Percentiles rank a stretch among this genome's conserved stretches.
phyloP scores from a whole-genome alignment of 2,113 vertebrate genomes.

The Rhodinocichla rosea region DNA sequence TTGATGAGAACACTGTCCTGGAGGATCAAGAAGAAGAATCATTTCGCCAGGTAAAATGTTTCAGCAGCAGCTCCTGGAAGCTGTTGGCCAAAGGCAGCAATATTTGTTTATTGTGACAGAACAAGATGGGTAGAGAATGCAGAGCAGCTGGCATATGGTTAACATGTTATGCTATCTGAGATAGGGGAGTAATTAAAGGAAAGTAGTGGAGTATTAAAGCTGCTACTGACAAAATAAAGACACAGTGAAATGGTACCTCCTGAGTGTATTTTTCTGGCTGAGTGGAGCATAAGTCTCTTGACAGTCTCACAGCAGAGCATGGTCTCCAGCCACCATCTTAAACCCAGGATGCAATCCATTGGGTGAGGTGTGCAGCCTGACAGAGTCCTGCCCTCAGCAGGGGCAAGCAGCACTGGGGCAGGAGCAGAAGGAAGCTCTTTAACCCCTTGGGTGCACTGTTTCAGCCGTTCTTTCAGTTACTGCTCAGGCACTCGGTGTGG shows the following conservation, averaged over 20 bases:
- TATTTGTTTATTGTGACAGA: background rate
- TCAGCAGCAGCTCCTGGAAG: background rate
- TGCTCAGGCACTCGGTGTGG: background rate
- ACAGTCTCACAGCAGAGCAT: background rate
- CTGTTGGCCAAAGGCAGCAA: background rate
- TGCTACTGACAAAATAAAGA: background rate
- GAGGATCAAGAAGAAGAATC: conserved; percentile 91
- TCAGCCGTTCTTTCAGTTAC: background rate
- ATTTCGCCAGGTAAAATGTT: conserved; percentile 82
- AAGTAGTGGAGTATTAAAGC: conserved; percentile 10
- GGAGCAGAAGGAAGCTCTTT: background rate
- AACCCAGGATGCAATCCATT: accelerated
- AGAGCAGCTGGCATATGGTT: background rate
- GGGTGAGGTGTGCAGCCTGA: background rate
- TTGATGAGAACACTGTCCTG: conserved; percentile 78
- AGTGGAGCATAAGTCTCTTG: background rate
- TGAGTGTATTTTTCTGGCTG: background rate
- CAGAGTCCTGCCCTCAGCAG: background rate
- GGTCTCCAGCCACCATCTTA: background rate
- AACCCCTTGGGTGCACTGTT: background rate
- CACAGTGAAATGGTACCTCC: background rate
- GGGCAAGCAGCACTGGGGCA: background rate
- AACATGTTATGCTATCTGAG: conserved; percentile 3
- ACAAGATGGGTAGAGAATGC: background rate
- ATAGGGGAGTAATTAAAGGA: conserved; percentile 13